phyloP scores from a whole-genome alignment of 1,140 invertebrate genomes.

The Apolygus lucorum region DNA sequence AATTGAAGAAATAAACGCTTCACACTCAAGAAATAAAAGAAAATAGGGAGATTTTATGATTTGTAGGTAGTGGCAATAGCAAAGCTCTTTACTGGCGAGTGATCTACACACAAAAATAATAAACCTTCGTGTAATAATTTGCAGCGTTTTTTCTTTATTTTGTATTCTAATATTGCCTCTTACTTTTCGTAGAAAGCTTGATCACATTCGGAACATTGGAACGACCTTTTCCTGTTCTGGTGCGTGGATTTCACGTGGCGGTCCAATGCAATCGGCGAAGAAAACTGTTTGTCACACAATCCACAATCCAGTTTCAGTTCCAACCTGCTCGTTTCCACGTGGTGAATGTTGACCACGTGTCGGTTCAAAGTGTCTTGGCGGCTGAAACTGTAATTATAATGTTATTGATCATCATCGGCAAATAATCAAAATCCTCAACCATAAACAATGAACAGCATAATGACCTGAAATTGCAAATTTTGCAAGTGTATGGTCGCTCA shows the following conservation, averaged over 20 bases:
- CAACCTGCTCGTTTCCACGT: not conserved
- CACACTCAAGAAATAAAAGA: too few species aligned
- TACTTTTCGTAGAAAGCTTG: conserved; percentile 27
- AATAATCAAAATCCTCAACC: too few species aligned
- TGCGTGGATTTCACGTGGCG: not conserved
- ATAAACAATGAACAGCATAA: too few species aligned
- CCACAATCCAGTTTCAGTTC: not conserved
- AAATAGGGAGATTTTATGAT: too few species aligned
- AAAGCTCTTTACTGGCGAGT: too few species aligned
- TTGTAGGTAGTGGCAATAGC: too few species aligned
- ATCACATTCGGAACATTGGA: conserved; percentile 21
- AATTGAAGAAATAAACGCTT: too few species aligned
- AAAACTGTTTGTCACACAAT: not conserved
- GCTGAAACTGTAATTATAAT: conserved; percentile 24
- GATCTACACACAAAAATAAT: too few species aligned
- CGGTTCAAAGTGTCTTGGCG: conserved; percentile 16
- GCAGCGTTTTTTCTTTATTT: too few species aligned
- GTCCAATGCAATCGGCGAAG: not conserved
- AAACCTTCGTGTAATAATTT: too few species aligned
- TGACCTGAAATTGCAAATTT: conserved; percentile 41
- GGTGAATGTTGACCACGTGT: not conserved
- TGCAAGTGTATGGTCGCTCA: conserved; percentile 64
- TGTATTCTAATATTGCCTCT: conserved; percentile 9
- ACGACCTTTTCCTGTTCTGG: not conserved
- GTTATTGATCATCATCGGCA: too few species aligned